phyloP scores from a whole-genome alignment of 2,113 vertebrate species.

The Struthidea cinerea region DNA sequence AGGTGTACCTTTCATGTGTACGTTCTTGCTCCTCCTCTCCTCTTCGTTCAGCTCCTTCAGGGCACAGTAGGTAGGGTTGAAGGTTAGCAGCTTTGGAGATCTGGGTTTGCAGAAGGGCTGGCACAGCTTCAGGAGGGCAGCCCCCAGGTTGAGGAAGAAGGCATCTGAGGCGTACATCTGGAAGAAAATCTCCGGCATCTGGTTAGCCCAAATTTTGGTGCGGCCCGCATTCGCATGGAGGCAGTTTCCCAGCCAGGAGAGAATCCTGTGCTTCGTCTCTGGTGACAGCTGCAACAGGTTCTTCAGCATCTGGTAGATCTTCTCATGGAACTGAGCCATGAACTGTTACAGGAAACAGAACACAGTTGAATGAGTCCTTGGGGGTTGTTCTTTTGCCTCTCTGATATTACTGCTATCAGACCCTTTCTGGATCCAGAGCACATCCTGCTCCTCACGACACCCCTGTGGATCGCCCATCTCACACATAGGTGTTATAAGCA shows the following conservation, averaged over 20 bases:
- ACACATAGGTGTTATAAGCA: accelerated
- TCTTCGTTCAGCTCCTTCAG: constrained; percentile 93
- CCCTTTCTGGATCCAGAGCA: accelerated
- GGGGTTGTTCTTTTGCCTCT: neutral
- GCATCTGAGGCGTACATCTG: constrained; percentile 96
- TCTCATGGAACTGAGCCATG: constrained; percentile 94
- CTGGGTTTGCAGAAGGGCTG: constrained; percentile 94
- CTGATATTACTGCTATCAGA: accelerated
- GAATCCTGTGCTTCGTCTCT: constrained; percentile 90
- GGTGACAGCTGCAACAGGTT: constrained; percentile 90
- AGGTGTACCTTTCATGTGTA: constrained; percentile 84
- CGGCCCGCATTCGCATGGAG: constrained; percentile 90
- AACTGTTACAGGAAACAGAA: constrained; percentile 76
- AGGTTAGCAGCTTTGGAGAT: constrained; percentile 88
- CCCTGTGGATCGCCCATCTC: accelerated
- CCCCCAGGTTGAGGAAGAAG: constrained; percentile 94
- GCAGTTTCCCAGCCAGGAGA: constrained; percentile 94
- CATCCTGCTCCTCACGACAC: neutral
- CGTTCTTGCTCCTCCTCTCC: constrained; percentile 86
- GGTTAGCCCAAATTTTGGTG: constrained; percentile 97
- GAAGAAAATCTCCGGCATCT: constrained; percentile 97
- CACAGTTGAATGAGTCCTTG: accelerated
- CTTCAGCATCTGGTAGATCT: constrained; percentile 92
- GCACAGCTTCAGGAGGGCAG: constrained; percentile 91
- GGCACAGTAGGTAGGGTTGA: constrained; percentile 93